phyloP scores from a whole-genome alignment of 2,797 vertebrate species.

The Gastrophryne carolinensis region DNA sequence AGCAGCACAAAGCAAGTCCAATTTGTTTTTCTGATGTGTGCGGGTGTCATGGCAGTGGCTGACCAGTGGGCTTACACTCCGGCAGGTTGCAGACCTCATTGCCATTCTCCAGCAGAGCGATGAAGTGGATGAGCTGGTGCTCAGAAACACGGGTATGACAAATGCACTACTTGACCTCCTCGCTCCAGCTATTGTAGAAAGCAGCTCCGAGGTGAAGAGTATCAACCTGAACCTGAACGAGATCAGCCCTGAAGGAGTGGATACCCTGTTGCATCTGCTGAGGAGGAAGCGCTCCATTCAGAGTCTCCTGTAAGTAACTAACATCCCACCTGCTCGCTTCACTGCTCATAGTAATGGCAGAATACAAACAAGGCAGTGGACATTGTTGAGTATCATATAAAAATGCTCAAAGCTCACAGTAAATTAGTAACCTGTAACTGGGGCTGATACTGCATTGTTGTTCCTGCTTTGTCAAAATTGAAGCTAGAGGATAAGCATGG shows the following conservation, averaged over 20 bases:
- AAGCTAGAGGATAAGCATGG: too few species aligned
- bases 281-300: constrained; percentile 69
- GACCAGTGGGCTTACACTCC: neutral
- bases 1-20: too few species aligned
- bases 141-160: constrained; percentile 79
- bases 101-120: constrained; percentile 68
- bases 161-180: constrained; percentile 71
- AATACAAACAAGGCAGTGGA: too few species aligned
- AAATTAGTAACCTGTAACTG: too few species aligned
- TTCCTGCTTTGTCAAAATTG: too few species aligned
- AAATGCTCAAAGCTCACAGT: too few species aligned
- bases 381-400: too few species aligned
- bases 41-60: too few species aligned
- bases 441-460: too few species aligned
- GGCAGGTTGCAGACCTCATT: constrained; percentile 73
- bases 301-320: constrained; percentile 73
- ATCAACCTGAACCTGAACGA: constrained; percentile 83
- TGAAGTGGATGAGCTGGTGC: constrained; percentile 76
- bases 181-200: constrained; percentile 66
- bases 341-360: too few species aligned
- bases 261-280: constrained; percentile 72
- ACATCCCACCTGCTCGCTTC: too few species aligned
- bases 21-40: too few species aligned
- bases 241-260: constrained; percentile 71
- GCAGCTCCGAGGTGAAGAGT: constrained; percentile 69